These are phyloP conservation scores for Parapsyche elsis DNA, from an alignment of 1,140 invertebrate genomes.

Conservation along the genomic window DNA sequence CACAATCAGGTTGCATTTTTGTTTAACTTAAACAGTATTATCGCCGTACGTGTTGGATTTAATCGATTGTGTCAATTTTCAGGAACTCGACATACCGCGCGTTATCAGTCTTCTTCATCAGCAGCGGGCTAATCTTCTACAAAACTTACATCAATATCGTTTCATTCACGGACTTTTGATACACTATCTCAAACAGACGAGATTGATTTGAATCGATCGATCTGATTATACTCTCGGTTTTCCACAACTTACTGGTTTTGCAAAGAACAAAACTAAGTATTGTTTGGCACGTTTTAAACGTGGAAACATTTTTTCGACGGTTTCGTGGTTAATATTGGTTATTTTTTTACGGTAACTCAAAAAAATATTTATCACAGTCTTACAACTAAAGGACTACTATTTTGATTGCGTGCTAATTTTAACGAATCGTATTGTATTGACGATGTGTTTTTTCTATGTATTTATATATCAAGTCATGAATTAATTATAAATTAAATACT, in stretches of 20 bases:
- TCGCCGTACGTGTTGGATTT: neutral
- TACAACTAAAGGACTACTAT: too few species aligned
- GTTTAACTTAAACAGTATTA: slow-evolving; percentile 6
- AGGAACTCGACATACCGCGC: slow-evolving; percentile 83
- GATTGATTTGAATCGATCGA: slow-evolving; percentile 76
- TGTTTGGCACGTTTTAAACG: neutral
- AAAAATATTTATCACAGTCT: neutral
- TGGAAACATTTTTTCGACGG: neutral
- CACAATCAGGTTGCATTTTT: slow-evolving; percentile 79
- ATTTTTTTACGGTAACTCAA: neutral
- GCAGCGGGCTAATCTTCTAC: slow-evolving; percentile 87
- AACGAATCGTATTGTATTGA: neutral
- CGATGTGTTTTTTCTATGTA: neutral
- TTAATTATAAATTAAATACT: neutral
- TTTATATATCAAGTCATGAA: neutral
- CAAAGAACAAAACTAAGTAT: slow-evolving; percentile 58
- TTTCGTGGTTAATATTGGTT: slow-evolving; percentile 7
- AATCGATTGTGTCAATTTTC: slow-evolving; percentile 58
- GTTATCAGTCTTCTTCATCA: slow-evolving; percentile 80
- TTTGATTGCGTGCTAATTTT: neutral
- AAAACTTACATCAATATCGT: slow-evolving; percentile 88
- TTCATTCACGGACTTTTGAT: slow-evolving; percentile 89
- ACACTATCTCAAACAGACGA: slow-evolving; percentile 85
- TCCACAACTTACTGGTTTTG: slow-evolving; percentile 15
- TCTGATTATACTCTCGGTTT: neutral